phyloP scores from a whole-genome alignment of 2,888 invertebrate genomes.

The Dolomedes plantarius region DNA sequence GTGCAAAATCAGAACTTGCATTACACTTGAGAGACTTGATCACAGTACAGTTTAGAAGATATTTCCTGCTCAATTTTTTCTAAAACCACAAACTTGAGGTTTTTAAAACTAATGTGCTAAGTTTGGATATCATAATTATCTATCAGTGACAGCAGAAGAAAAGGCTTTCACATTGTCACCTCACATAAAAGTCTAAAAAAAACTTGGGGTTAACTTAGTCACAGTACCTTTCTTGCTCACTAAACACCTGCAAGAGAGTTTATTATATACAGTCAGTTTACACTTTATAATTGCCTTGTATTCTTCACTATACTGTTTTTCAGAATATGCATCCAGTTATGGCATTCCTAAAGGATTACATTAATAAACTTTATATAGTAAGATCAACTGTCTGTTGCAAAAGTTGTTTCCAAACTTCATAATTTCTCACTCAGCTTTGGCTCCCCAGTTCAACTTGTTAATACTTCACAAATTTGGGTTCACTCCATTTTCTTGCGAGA shows the following conservation, averaged over 20 bases:
- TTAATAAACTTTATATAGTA: neutral
- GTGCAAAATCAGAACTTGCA: neutral
- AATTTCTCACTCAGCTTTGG: neutral
- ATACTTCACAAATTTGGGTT: conserved; percentile 50
- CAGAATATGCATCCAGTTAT: neutral
- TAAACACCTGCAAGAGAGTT: neutral
- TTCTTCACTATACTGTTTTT: neutral
- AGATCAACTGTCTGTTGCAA: neutral
- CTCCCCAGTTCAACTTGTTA: neutral
- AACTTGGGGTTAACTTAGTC: neutral
- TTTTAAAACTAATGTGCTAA: neutral
- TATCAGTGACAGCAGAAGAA: neutral
- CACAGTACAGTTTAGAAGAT: neutral
- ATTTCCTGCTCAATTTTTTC: neutral
- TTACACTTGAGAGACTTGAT: neutral
- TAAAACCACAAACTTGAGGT: neutral
- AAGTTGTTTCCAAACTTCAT: neutral
- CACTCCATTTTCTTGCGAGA: conserved; percentile 45
- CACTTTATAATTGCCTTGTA: too few species aligned
- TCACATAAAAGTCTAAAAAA: neutral
- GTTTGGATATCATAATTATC: neutral
- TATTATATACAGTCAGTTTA: neutral
- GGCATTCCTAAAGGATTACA: neutral
- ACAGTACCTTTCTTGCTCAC: neutral
- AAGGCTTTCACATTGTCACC: neutral